phyloP scores from a whole-genome alignment of 37 sponge, comb jelly and placozoan genomes.

The Crambe crambe region DNA sequence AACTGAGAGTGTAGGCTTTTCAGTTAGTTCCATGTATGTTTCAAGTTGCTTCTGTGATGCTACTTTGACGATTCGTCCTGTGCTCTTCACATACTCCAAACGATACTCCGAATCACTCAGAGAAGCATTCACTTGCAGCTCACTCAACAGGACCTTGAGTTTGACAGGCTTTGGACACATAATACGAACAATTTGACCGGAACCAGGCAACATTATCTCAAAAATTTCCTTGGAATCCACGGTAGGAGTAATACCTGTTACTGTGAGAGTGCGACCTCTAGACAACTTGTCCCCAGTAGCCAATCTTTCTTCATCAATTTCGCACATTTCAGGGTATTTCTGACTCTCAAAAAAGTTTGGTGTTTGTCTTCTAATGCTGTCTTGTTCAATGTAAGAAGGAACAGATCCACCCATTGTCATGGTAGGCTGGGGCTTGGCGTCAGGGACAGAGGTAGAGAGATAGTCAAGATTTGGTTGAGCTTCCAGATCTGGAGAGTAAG shows the following conservation, averaged over 20 bases:
- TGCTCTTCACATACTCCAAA: background rate
- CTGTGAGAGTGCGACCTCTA: too few relatives aligned
- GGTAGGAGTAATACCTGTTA: too few relatives aligned
- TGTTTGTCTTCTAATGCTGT: constrained; percentile 1
- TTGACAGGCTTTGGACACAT: constrained; percentile 40
- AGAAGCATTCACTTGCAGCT: constrained; percentile 36
- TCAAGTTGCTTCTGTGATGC: constrained; percentile 18
- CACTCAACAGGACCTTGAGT: constrained; percentile 36
- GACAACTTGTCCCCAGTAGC: too few relatives aligned
- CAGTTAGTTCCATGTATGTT: background rate
- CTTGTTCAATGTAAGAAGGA: too few relatives aligned
- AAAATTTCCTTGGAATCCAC: background rate
- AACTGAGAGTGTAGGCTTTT: background rate
- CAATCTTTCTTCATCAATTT: background rate
- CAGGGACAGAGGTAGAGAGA: too few relatives aligned
- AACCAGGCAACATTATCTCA: background rate
- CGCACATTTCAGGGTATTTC: background rate
- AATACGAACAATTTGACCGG: constrained; percentile 3
- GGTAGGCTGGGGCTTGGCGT: background rate
- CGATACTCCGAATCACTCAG: background rate
- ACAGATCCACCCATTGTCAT: background rate
- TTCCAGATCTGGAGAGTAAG: background rate
- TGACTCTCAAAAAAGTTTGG: constrained; percentile 15
- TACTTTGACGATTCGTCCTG: background rate
- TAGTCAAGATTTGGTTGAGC: constrained; percentile 1